A percentile compares a stretch with the other conserved stretches of the same genome.
Evolutionary conservation across 2,888 invertebrate species (phyloP).

Genomic region (Fragum whitleyi): DNA sequence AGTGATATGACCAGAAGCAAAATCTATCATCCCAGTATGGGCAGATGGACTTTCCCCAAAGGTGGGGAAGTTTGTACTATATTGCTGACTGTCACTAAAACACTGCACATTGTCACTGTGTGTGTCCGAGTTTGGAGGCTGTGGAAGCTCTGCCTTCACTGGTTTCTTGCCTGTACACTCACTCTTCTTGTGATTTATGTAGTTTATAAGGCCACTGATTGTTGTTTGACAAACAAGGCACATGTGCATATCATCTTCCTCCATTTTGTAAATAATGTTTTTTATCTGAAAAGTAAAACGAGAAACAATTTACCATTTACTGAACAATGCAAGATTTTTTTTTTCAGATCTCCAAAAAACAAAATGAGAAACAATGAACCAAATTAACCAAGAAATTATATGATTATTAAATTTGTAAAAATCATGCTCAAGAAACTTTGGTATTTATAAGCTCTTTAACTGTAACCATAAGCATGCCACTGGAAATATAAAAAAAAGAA

Average conservation of each 20-base stretch:
- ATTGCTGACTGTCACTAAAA: not conserved
- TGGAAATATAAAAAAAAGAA: too few species aligned
- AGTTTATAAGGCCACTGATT: constrained; percentile 93
- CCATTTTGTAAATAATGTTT: not conserved
- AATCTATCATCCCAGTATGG: constrained; percentile 9
- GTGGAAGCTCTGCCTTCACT: constrained; percentile 9
- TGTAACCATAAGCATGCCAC: too few species aligned
- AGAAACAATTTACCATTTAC: not conserved
- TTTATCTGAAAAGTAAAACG: not conserved
- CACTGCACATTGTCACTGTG: not conserved
- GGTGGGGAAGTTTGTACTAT: not conserved
- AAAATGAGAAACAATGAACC: too few species aligned
- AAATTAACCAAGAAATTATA: too few species aligned
- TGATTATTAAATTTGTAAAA: too few species aligned
- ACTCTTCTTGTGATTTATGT: constrained; percentile 92
- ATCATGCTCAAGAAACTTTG: too few species aligned
- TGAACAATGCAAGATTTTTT: too few species aligned
- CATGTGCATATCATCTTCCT: constrained; percentile 92
- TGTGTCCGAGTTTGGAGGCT: not conserved
- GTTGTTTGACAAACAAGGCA: constrained; percentile 95
- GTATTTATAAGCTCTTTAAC: too few species aligned
- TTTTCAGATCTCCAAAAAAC: too few species aligned
- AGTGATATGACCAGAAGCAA: constrained; percentile 1
- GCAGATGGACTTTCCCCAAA: not conserved
- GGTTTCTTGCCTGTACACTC: constrained; percentile 86